Evolutionary conservation across 2,888 invertebrate genomes (phyloP).

Genomic region (Drosophila atroscutellata): DNA sequence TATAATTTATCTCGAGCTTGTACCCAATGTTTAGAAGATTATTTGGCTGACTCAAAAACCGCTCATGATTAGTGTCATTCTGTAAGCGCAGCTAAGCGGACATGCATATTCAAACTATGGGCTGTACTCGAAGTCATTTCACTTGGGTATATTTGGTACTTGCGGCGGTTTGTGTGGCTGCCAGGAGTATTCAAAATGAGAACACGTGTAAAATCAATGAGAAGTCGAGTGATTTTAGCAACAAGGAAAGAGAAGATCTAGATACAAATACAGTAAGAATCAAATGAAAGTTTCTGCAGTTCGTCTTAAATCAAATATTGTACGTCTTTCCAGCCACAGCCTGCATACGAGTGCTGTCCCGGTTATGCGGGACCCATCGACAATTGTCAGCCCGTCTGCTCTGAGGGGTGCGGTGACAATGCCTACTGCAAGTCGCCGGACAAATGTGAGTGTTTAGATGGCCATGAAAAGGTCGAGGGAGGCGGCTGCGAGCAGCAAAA

Average conservation of each 20-base stretch:
- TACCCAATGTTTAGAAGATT: background rate
- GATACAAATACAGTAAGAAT: background rate
- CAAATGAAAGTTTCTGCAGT: background rate
- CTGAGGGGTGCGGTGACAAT: background rate
- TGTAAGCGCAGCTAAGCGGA: background rate
- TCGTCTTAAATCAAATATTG: background rate
- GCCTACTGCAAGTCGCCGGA: conserved; percentile 19
- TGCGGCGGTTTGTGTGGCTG: background rate
- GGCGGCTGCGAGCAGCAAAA: background rate
- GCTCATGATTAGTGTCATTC: conserved; percentile 5
- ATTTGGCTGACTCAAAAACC: background rate
- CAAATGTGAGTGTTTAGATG: conserved; percentile 8
- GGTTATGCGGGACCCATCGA: conserved; percentile 21
- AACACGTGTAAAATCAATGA: background rate
- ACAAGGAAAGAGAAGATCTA: background rate
- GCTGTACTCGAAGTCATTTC: background rate
- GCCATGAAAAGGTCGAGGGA: background rate
- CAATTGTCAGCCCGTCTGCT: conserved; percentile 25
- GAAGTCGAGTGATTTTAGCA: background rate
- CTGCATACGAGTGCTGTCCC: conserved; percentile 12
- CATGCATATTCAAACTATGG: conserved; percentile 1
- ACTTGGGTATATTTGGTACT: background rate
- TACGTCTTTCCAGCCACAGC: background rate
- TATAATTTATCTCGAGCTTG: background rate
- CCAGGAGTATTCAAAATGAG: too few species aligned